Conservation (phyloP, 1,140 invertebrate species). For the Littorina saxatilis region DNA sequence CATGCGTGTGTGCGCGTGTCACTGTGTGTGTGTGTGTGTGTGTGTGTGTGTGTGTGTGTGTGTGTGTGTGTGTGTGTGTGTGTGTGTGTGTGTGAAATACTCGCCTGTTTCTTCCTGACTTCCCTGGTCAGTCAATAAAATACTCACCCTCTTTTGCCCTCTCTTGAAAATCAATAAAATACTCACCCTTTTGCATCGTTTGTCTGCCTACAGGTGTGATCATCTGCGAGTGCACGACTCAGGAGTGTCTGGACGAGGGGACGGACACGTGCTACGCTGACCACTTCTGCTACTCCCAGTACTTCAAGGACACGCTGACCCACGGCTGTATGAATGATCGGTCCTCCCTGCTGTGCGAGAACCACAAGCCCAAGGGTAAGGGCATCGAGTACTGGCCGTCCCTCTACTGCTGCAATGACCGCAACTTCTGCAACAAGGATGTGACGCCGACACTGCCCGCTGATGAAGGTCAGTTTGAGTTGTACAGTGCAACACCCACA, state of each 20-base stretch:
- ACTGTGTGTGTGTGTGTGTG: background rate
- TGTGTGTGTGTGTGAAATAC: background rate
- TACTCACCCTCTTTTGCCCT: background rate
- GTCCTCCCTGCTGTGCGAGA: constrained; percentile 66
- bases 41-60: constrained; percentile 1
- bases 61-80: background rate
- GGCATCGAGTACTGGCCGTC: constrained; percentile 57
- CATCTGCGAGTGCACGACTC: constrained; percentile 62
- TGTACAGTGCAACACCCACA: too few species aligned
- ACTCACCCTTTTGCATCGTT: too few species aligned
- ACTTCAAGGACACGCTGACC: constrained; percentile 50
- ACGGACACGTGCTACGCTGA: constrained; percentile 55
- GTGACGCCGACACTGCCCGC: constrained; percentile 46
- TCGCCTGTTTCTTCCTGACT: background rate
- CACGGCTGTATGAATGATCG: constrained; percentile 62
- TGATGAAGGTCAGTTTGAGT: too few species aligned
- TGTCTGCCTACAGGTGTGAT: constrained; percentile 55
- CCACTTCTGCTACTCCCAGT: constrained; percentile 64
- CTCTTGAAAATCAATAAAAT: too few species aligned
- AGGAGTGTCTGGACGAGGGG: constrained; percentile 58
- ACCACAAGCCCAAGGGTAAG: constrained; percentile 54
- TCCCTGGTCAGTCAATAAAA: background rate
- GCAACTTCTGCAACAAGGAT: constrained; percentile 64
- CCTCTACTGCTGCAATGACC: constrained; percentile 64
- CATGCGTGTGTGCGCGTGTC: too few species aligned